These are phyloP conservation scores for Diorhabda carinulata DNA, from an alignment of 1,140 invertebrate species.

Conservation along the genomic window DNA sequence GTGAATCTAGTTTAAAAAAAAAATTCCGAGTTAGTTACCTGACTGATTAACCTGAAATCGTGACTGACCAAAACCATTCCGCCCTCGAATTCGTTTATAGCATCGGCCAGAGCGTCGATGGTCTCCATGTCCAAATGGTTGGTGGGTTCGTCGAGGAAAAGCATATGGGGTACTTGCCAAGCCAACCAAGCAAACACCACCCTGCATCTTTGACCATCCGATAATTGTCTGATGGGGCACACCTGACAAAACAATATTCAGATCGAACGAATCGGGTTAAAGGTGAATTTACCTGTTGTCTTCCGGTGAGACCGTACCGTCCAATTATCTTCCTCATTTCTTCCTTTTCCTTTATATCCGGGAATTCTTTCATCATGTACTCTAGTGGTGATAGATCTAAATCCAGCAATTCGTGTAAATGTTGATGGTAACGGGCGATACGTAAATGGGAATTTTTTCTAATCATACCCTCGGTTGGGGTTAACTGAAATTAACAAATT, in stretches of 20 bases:
- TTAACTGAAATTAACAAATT: slow-evolving; percentile 59
- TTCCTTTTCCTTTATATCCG: slow-evolving; percentile 96
- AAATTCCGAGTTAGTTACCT: slow-evolving; percentile 58
- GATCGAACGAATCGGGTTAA: neutral
- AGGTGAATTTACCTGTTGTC: slow-evolving; percentile 76
- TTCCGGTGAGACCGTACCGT: slow-evolving; percentile 88
- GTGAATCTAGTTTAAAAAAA: neutral
- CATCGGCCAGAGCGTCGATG: slow-evolving; percentile 96
- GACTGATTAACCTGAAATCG: slow-evolving; percentile 97
- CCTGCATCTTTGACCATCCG: slow-evolving; percentile 96
- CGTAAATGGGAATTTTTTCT: slow-evolving; percentile 95
- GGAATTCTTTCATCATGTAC: slow-evolving; percentile 97
- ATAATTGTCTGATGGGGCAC: slow-evolving; percentile 95
- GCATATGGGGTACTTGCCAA: slow-evolving; percentile 90
- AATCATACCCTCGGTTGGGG: slow-evolving; percentile 95
- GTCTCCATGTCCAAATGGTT: slow-evolving; percentile 99
- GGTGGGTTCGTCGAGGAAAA: slow-evolving; percentile 95
- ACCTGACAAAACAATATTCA: slow-evolving; percentile 55
- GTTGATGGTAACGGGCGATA: slow-evolving; percentile 97
- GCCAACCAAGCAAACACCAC: slow-evolving; percentile 98
- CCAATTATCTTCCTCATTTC: slow-evolving; percentile 99
- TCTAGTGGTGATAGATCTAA: slow-evolving; percentile 92
- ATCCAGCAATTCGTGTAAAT: slow-evolving; percentile 94
- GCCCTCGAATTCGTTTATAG: slow-evolving; percentile 96
- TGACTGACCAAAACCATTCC: slow-evolving; percentile 97